Conservation (phyloP, 2,888 invertebrate species). For the Diabrotica balteata region DNA sequence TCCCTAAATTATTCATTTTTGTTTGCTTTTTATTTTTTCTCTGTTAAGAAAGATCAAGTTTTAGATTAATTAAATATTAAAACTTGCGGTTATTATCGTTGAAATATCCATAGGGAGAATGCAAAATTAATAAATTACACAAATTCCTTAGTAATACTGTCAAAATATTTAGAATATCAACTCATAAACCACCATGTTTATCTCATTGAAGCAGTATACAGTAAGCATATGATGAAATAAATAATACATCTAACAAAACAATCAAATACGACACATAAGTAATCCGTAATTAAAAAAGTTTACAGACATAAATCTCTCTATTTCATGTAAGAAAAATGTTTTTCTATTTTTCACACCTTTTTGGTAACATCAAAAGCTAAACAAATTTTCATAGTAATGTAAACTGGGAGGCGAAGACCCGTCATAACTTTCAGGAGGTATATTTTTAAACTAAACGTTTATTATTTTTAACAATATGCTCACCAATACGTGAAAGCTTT, state of each 20-base stretch:
- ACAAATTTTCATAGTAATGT: conserved; percentile 31
- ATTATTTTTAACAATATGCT: conserved; percentile 40
- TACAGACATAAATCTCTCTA: conserved; percentile 39
- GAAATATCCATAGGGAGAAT: background rate
- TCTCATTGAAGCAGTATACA: conserved; percentile 38
- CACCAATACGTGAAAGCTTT: conserved; percentile 34
- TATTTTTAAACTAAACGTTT: conserved; percentile 40
- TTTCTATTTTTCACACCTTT: conserved; percentile 40
- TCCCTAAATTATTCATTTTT: no score
- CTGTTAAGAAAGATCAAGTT: no score
- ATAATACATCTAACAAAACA: conserved; percentile 42
- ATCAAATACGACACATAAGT: conserved; percentile 34
- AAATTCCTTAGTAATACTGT: conserved; percentile 23
- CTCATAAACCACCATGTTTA: conserved; percentile 40
- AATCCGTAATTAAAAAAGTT: conserved; percentile 39
- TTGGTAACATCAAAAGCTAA: conserved; percentile 35
- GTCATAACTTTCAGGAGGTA: conserved; percentile 37
- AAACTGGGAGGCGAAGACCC: conserved; percentile 37
- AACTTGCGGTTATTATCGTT: background rate
- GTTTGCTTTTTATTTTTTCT: no score
- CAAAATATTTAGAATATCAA: conserved; percentile 42
- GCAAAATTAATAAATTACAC: conserved; percentile 20
- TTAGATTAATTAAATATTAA: no score
- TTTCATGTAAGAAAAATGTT: conserved; percentile 34
- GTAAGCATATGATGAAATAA: conserved; percentile 39